Evolutionary conservation across 2,113 vertebrate genomes (phyloP).

Genomic region (Onychorhynchus coronatus): DNA sequence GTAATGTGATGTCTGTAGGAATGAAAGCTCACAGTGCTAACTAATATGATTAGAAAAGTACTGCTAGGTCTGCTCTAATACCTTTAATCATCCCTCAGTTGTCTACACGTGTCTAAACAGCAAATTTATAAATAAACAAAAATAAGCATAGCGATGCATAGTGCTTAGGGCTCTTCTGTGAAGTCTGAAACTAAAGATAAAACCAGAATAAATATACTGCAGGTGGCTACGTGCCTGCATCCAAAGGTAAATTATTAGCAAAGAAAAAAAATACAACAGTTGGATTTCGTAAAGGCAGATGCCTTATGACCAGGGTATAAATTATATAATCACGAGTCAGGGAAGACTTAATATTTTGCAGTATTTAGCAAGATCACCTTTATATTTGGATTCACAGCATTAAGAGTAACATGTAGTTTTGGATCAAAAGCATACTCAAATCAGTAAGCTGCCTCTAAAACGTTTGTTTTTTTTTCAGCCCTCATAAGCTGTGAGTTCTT

Average conservation of each 20-base stretch:
- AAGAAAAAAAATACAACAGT: not conserved
- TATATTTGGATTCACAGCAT: not conserved
- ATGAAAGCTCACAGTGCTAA: not conserved
- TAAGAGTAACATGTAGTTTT: not conserved
- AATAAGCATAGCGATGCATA: not conserved
- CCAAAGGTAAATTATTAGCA: not conserved
- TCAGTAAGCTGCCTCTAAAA: not conserved
- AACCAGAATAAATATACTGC: not conserved
- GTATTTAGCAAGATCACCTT: not conserved
- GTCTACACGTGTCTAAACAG: not conserved
- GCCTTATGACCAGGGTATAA: not conserved
- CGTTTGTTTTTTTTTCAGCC: not conserved
- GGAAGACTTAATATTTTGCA: not conserved
- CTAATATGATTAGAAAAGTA: not conserved
- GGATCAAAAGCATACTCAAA: not conserved
- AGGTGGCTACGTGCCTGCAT: not conserved
- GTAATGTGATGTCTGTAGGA: not conserved
- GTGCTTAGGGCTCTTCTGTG: not conserved
- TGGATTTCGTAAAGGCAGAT: not conserved
- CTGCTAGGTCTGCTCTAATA: not conserved
- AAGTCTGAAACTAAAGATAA: not conserved
- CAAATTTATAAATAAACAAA: not conserved
- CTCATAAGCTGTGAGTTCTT: not conserved
- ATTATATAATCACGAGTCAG: not conserved
- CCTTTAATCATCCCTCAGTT: not conserved